Base-by-base conservation (phyloP, 2,113 vertebrate species). In the Regulus satrapa region DNA sequence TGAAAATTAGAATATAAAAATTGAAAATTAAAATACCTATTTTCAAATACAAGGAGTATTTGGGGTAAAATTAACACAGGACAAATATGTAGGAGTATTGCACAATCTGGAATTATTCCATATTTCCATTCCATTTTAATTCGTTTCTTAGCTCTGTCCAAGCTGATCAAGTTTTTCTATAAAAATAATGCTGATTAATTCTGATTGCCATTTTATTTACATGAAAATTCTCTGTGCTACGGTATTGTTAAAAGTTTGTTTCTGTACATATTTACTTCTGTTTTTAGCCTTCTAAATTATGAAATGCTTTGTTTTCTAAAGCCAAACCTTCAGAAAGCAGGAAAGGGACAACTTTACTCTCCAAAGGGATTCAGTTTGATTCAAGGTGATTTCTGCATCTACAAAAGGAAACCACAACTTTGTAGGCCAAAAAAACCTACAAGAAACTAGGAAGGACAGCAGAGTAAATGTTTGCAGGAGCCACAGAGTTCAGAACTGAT, bases 351-450 rank as follows among this genome's bases (percentile, higher is more conserved):
- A 13, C 32, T 89, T 63, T 78, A 49, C 61, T 71, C 51, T 45
- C 43, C 14, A 5, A 38, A 20, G 16, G 8, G 17, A 26, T 40
- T 45, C 14, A 36, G 7, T 66, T 61, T 54, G 62, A 56, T 72
- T 23, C 14, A 43, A 61, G 14, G 54, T 59, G 62, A 21, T 17
- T 64, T 75, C 41, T 76, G 45, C n/a, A 23, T 13, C 38, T 51
- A 8, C 31, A 40, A 13, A 55, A 58, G 43, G 52, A 63, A 75
- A 40, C 25, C 14, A 13, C 58, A 79, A 23, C 24, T 94, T 38
- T 9, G 2, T 15, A 54, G 45, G 52, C 1, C 6, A 55, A 24
- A 34, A 56, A n/a, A 28, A 4, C 6, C 10, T 3, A 3, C 6
- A 5, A 20, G 9, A 41, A n/a, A 34, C 13, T 10, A 48, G 6